phyloP scores from a whole-genome alignment of 92 coral and sea anemone genomes.

The Umimayanthus kanabou region DNA sequence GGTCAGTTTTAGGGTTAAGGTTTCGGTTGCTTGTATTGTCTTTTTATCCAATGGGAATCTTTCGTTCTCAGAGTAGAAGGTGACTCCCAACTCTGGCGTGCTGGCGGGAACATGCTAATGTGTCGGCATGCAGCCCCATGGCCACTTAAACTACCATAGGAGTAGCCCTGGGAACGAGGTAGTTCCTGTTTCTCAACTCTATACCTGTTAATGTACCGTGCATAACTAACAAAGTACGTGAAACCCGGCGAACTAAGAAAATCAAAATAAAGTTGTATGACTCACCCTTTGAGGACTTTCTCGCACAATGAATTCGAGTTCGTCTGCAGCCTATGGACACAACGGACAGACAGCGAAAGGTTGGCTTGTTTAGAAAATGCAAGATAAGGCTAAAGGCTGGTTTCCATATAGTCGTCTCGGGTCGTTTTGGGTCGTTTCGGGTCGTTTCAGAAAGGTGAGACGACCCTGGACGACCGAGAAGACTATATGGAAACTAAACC shows the following conservation, averaged over 20 bases:
- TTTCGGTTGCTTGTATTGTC: too few relatives aligned
- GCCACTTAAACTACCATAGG: background rate
- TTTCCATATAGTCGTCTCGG: too few relatives aligned
- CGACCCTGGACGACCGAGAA: too few relatives aligned
- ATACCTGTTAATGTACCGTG: background rate
- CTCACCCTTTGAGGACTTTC: slow-evolving; percentile 94
- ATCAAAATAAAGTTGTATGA: background rate
- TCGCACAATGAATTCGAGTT: slow-evolving; percentile 84
- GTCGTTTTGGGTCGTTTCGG: too few relatives aligned
- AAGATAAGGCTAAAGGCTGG: too few relatives aligned
- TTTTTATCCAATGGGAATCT: too few relatives aligned
- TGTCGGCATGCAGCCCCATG: background rate
- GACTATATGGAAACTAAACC: too few relatives aligned
- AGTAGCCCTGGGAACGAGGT: background rate
- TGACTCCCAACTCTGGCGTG: too few relatives aligned
- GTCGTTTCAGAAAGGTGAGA: too few relatives aligned
- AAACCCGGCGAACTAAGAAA: background rate
- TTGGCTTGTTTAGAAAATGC: background rate
- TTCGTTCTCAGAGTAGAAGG: background rate
- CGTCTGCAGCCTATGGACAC: slow-evolving; percentile 67
- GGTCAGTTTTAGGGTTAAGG: too few relatives aligned
- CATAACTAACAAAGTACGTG: too few relatives aligned
- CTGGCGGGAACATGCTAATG: too few relatives aligned
- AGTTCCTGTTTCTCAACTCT: background rate
- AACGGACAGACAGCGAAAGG: background rate